Percentiles rank a stretch among this genome's conserved stretches.
Conservation (phyloP, 2,888 invertebrate species). For the Agrenia bidenticulata region DNA sequence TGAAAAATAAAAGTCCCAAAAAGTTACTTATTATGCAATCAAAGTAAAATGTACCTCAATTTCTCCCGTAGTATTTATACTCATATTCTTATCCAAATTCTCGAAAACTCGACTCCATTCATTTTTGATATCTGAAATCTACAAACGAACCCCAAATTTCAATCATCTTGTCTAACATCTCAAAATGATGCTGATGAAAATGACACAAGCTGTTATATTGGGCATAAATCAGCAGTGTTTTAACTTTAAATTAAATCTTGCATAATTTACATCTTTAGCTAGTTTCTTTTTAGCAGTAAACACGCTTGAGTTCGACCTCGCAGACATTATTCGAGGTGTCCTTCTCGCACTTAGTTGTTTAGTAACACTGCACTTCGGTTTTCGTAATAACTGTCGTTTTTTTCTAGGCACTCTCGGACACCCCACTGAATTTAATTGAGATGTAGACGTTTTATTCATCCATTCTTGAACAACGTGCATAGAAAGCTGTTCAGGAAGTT, state of each 20-base stretch:
- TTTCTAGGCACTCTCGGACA: too few species aligned
- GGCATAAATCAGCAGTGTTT: too few species aligned
- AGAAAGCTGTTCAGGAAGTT: constrained; percentile 5
- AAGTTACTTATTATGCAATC: background rate
- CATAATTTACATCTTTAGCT: background rate
- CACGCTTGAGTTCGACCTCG: background rate
- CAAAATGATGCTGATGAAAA: too few species aligned
- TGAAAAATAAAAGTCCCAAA: too few species aligned
- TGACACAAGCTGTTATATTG: too few species aligned
- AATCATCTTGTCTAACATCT: too few species aligned
- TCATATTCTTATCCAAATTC: constrained; percentile 19
- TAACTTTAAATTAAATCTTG: too few species aligned
- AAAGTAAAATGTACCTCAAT: background rate
- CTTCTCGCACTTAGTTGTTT: too few species aligned
- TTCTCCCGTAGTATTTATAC: background rate
- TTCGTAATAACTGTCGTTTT: too few species aligned
- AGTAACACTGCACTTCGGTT: too few species aligned
- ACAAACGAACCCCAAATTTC: background rate
- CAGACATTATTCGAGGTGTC: background rate
- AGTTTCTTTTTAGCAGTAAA: background rate
- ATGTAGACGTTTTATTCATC: background rate
- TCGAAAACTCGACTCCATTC: constrained; percentile 38
- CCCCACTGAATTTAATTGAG: too few species aligned
- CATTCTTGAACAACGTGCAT: constrained; percentile 9
- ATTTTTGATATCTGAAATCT: constrained; percentile 36